Percentiles rank a stretch among this genome's conserved stretches.
Conservation (phyloP, 2,888 invertebrate species). For the Linyphia triangularis region DNA sequence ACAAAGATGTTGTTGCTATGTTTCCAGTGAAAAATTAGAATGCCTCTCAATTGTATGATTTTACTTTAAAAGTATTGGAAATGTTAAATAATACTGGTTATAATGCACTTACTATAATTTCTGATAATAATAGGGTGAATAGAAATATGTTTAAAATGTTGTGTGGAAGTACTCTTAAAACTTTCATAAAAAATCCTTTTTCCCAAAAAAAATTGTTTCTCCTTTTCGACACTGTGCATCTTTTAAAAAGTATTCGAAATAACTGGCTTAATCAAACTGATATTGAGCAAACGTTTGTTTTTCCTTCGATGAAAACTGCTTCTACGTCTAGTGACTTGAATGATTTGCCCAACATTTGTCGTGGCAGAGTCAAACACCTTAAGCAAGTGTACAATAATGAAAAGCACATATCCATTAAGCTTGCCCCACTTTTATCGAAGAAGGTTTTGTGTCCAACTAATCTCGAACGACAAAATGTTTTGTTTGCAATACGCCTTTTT, state of each 20-base stretch:
- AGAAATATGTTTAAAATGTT: neutral
- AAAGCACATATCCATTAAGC: neutral
- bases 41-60: neutral
- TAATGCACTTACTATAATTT: neutral
- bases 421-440: neutral
- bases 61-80: neutral
- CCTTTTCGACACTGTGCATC: too few species aligned
- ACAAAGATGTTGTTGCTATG: conserved; percentile 18
- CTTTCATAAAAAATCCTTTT: neutral
- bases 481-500: neutral
- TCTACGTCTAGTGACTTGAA: neutral
- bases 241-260: too few species aligned
- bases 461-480: neutral
- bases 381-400: neutral
- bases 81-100: neutral
- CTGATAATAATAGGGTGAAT: conserved; percentile 14
- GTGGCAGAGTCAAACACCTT: neutral
- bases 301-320: too few species aligned
- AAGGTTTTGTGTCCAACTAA: neutral
- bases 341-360: neutral
- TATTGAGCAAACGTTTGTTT: too few species aligned
- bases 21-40: conserved; percentile 30
- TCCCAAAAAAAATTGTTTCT: neutral
- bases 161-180: neutral
- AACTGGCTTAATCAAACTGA: too few species aligned